Conservation (phyloP, 2,888 invertebrate species). For the Diaphora mendica region DNA sequence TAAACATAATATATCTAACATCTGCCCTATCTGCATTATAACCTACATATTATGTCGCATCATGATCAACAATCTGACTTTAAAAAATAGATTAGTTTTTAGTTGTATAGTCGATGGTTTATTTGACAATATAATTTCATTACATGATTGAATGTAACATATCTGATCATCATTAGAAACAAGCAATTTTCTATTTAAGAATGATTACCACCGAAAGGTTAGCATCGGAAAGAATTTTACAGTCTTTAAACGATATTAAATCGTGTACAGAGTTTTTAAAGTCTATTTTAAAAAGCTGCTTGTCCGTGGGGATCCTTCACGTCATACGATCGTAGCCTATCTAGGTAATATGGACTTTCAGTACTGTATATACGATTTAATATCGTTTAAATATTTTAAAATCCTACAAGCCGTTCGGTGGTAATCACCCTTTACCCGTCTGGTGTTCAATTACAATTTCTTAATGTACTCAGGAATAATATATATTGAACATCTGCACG, state of each 20-base stretch:
- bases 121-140: conserved; percentile 45
- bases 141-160: conserved; percentile 49
- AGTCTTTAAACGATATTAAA: too few species aligned
- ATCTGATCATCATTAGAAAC: conserved; percentile 40
- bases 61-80: background rate
- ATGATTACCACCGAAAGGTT: too few species aligned
- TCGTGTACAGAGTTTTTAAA: too few species aligned
- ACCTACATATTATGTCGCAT: background rate
- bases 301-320: too few species aligned
- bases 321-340: too few species aligned
- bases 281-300: too few species aligned
- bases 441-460: conserved; percentile 31
- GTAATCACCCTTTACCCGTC: background rate
- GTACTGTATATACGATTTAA: too few species aligned
- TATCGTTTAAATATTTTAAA: too few species aligned
- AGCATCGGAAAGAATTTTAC: too few species aligned
- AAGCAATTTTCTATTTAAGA: conserved; percentile 31
- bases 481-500: conserved; percentile 13
- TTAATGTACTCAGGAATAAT: conserved; percentile 30
- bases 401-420: too few species aligned
- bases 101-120: background rate
- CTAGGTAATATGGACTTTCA: too few species aligned
- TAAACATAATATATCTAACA: background rate
- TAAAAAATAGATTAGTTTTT: background rate
- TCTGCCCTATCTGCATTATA: background rate